phyloP scores from a whole-genome alignment of 2,888 invertebrate genomes.

The Agrilus biguttatus region DNA sequence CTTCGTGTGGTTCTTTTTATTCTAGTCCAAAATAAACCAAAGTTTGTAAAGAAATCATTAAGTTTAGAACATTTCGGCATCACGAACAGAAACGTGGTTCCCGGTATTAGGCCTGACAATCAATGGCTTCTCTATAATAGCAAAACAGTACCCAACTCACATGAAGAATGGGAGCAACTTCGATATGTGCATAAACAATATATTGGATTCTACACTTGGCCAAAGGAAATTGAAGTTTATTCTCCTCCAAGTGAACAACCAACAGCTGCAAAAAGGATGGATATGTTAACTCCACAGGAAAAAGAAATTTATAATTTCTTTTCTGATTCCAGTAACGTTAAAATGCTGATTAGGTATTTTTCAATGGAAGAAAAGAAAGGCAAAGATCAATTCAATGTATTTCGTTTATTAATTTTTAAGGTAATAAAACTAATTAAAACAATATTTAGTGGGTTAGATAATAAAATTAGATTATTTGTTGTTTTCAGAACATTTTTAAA shows the following conservation, averaged over 20 bases:
- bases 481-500: conserved; percentile 50
- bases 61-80: conserved; percentile 31
- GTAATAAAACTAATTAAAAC: conserved; percentile 27
- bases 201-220: conserved; percentile 40
- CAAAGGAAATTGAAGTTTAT: conserved; percentile 42
- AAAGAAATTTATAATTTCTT: conserved; percentile 53
- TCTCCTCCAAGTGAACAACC: conserved; percentile 54
- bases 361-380: conserved; percentile 79
- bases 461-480: not conserved
- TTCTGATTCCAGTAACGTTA: conserved; percentile 46
- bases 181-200: conserved; percentile 54
- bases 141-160: conserved; percentile 40
- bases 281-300: conserved; percentile 51
- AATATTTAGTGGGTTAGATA: no score
- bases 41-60: conserved; percentile 42
- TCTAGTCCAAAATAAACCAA: conserved; percentile 57
- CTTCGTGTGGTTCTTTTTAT: conserved; percentile 45
- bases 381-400: conserved; percentile 61
- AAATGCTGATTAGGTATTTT: conserved; percentile 54
- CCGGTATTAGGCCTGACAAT: conserved; percentile 55
- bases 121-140: conserved; percentile 60
- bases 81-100: conserved; percentile 13
- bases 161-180: conserved; percentile 60
- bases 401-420: conserved; percentile 58
- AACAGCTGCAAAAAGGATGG: conserved; percentile 27